These are phyloP conservation scores for Tapirus indicus DNA, from an alignment of 2,797 vertebrate species.

Conservation along the genomic window DNA sequence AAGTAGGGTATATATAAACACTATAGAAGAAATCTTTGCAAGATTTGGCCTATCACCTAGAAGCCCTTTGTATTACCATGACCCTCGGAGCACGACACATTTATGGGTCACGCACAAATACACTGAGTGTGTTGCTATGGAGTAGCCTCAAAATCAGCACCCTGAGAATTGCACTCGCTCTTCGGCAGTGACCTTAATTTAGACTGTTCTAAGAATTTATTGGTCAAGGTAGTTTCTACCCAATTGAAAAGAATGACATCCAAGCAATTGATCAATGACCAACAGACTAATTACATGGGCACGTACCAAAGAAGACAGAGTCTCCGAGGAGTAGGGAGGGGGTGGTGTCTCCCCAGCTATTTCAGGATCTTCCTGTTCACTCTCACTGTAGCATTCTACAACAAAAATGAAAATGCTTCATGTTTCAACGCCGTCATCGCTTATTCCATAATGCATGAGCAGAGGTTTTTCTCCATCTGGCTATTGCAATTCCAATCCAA, in stretches of 20 bases:
- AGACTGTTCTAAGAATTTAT: neutral
- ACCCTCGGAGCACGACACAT: neutral
- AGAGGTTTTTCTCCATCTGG: constrained; percentile 42
- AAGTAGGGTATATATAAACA: neutral
- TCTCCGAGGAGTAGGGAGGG: constrained; percentile 90
- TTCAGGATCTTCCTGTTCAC: constrained; percentile 96
- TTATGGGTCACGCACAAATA: neutral
- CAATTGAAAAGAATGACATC: neutral
- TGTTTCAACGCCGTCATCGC: neutral
- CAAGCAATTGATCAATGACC: neutral
- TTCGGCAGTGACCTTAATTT: neutral
- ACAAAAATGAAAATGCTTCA: constrained; percentile 68
- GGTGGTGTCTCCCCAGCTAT: constrained; percentile 90
- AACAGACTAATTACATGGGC: constrained; percentile 40
- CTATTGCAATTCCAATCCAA: neutral
- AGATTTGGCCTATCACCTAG: neutral
- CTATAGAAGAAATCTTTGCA: neutral
- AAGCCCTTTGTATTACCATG: neutral
- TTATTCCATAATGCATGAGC: neutral
- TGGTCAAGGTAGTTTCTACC: neutral
- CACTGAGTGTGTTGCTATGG: neutral
- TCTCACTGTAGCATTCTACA: constrained; percentile 98
- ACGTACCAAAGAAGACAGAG: constrained; percentile 82
- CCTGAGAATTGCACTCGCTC: neutral
- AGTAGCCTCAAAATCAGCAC: neutral